Conservation (phyloP, 23 tunicate species). For the Trididemnum nubilum region DNA sequence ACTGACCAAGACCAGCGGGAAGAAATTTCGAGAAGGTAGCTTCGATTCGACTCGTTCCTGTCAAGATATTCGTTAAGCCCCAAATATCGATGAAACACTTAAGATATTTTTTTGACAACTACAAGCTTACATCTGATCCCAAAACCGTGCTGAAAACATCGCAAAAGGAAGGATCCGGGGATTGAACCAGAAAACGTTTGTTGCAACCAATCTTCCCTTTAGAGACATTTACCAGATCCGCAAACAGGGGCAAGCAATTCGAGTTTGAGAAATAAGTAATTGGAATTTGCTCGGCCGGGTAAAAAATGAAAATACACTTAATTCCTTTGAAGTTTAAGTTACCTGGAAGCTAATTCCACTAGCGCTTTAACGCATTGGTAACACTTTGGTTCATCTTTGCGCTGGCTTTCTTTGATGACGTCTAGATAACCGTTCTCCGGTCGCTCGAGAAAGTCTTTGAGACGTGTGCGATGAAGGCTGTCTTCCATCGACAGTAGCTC, state of each 20-base stretch:
- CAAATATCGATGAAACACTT: background rate
- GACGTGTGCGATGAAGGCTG: conserved; percentile 46
- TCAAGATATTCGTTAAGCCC: background rate
- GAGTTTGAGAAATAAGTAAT: no score
- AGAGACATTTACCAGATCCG: no score
- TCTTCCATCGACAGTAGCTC: conserved; percentile 67
- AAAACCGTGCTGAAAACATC: no score
- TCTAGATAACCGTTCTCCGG: conserved; percentile 43
- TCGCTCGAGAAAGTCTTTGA: conserved; percentile 55
- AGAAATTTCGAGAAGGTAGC: conserved; percentile 56
- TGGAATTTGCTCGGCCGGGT: no score
- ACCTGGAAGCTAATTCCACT: conserved; percentile 81
- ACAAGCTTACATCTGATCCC: no score
- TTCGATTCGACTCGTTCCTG: conserved; percentile 37
- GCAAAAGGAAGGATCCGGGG: no score
- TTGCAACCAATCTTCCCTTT: no score
- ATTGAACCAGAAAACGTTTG: no score
- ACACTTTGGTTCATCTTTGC: conserved; percentile 61
- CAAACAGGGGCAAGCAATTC: no score
- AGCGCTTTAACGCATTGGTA: conserved; percentile 77
- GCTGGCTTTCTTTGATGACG: conserved; percentile 46
- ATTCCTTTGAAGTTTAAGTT: no score
- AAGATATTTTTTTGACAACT: background rate
- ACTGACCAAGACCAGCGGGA: conserved; percentile 75
- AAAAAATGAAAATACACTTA: no score